phyloP scores from a whole-genome alignment of 2,797 vertebrate genomes.

The Manis crassicaudata region DNA sequence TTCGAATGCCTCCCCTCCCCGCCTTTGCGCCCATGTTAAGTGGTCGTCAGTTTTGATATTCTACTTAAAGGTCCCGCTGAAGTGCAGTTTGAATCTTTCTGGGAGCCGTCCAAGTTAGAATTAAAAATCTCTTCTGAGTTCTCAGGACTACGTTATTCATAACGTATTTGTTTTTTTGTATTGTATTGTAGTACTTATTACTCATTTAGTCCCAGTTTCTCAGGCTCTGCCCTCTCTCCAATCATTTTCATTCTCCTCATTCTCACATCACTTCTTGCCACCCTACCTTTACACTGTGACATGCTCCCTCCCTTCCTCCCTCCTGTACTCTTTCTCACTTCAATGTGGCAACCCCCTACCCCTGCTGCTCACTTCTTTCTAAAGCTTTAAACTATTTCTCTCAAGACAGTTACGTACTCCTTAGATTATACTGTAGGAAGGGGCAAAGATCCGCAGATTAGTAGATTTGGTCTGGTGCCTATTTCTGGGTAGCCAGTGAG shows the following conservation, averaged over 20 bases:
- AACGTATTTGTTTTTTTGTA: neutral
- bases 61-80: neutral
- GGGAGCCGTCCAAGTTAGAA: neutral
- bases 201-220: neutral
- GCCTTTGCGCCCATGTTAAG: neutral
- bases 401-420: neutral
- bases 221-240: neutral
- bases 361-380: neutral
- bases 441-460: neutral
- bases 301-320: rapidly evolving
- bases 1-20: neutral
- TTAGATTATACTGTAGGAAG: neutral
- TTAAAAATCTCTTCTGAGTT: neutral
- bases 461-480: neutral
- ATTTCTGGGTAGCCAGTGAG: neutral
- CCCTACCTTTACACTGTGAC: neutral
- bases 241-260: neutral
- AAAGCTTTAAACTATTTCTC: neutral
- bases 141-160: neutral
- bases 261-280: neutral
- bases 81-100: neutral
- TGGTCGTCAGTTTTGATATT: neutral
- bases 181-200: neutral
- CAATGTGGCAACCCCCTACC: neutral
- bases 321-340: neutral